A percentile compares a stretch with the other conserved stretches of the same genome.
Evolutionary conservation across 92 coral and sea anemone genomes (phyloP).

Genomic region (Metridium senile): DNA sequence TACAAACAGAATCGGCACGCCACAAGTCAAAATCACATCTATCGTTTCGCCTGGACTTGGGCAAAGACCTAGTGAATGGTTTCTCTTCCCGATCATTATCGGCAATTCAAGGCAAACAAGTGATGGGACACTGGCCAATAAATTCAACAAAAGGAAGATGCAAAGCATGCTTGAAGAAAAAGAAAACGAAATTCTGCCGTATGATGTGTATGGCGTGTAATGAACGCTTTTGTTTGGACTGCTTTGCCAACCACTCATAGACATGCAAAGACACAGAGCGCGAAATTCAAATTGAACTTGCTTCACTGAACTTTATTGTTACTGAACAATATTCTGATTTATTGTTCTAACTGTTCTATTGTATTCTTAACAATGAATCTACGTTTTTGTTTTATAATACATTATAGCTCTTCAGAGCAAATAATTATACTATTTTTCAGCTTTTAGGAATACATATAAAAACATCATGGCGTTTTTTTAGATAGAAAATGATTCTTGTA

Average conservation of each 20-base stretch:
- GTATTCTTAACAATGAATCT: too few species aligned
- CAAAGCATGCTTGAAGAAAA: slow-evolving; percentile 28
- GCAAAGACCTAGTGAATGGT: slow-evolving; percentile 38
- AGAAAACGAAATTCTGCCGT: slow-evolving; percentile 1
- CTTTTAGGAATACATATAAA: too few species aligned
- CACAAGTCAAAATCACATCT: slow-evolving; percentile 31
- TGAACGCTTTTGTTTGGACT: slow-evolving; percentile 4
- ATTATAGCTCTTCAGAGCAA: too few species aligned
- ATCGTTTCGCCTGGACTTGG: slow-evolving; percentile 45
- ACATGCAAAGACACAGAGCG: not conserved
- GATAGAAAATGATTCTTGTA: too few species aligned
- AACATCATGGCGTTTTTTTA: too few species aligned
- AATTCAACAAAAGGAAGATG: slow-evolving; percentile 23
- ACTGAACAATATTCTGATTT: too few species aligned
- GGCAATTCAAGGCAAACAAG: slow-evolving; percentile 8
- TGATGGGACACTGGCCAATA: slow-evolving; percentile 48
- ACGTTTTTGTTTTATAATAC: too few species aligned
- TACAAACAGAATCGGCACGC: not conserved
- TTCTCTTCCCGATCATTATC: slow-evolving; percentile 23
- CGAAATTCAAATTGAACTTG: slow-evolving; percentile 7
- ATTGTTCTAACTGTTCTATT: too few species aligned
- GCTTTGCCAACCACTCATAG: not conserved
- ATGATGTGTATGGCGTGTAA: not conserved
- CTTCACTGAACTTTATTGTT: too few species aligned
- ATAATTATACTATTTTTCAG: too few species aligned